Evolutionary conservation across 2,113 vertebrate species (phyloP).

Genomic region (Mirza zaza): DNA sequence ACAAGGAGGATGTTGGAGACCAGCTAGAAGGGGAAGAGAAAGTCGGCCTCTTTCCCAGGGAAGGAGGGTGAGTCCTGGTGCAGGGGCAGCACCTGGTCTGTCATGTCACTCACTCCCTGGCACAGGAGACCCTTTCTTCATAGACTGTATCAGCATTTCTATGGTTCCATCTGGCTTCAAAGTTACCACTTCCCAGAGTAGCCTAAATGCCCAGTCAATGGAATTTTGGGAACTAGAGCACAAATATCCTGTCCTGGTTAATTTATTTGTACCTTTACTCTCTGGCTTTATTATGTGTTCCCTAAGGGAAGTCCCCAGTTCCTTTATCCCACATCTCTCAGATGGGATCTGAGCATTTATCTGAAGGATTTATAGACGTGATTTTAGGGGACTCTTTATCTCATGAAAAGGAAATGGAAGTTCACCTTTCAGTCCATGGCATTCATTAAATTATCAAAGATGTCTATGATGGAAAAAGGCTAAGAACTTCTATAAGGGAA

Average conservation of each 20-base stretch:
- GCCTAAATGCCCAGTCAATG: background rate
- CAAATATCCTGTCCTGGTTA: background rate
- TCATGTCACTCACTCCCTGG: background rate
- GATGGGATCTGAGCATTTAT: background rate
- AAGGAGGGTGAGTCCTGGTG: background rate
- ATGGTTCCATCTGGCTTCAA: background rate
- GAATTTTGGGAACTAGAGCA: background rate
- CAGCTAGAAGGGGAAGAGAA: background rate
- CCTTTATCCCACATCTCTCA: background rate
- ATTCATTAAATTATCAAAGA: constrained; percentile 5
- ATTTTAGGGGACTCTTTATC: background rate
- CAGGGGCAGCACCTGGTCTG: background rate
- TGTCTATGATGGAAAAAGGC: background rate
- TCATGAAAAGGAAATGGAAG: background rate
- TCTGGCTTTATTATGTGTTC: background rate
- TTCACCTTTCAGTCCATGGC: background rate
- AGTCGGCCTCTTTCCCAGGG: background rate
- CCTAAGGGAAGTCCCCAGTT: background rate
- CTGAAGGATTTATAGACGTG: background rate
- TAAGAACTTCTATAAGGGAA: background rate
- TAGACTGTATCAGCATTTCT: background rate
- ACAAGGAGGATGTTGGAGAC: background rate
- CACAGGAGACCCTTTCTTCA: background rate
- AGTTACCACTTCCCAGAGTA: background rate
- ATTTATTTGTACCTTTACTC: background rate